Evolutionary conservation across 1,140 invertebrate species (phyloP).

Genomic region (Lethocerus indicus): DNA sequence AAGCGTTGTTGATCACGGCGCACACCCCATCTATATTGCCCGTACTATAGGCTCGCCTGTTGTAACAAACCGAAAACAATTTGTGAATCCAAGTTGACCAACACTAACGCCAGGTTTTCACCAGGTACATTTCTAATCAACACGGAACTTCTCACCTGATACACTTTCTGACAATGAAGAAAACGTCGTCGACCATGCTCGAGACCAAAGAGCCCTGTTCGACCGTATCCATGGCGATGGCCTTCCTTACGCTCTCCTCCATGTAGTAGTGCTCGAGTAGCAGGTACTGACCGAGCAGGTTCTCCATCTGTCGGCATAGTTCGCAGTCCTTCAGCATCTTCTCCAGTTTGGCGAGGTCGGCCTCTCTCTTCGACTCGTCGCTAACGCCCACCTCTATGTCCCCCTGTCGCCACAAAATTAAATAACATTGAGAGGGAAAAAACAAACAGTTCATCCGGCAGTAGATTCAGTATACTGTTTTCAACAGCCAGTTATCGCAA

Average conservation of each 20-base stretch:
- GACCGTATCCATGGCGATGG: constrained; percentile 64
- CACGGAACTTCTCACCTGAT: constrained; percentile 58
- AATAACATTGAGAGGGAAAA: too few species aligned
- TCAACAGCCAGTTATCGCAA: too few species aligned
- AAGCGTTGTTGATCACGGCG: constrained; percentile 90
- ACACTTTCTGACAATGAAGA: constrained; percentile 94
- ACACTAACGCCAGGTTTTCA: too few species aligned
- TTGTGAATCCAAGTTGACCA: too few species aligned
- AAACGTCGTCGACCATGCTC: constrained; percentile 93
- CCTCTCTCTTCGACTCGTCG: not conserved
- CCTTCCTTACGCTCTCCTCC: constrained; percentile 89
- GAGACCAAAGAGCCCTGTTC: constrained; percentile 56
- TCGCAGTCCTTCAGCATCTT: constrained; percentile 56
- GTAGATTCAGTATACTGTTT: too few species aligned
- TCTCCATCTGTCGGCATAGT: constrained; percentile 70
- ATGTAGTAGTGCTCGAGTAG: constrained; percentile 91
- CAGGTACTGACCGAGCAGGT: constrained; percentile 78
- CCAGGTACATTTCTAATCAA: too few species aligned
- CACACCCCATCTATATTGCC: constrained; percentile 90
- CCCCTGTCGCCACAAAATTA: too few species aligned
- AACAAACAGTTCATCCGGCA: too few species aligned
- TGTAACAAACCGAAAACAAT: too few species aligned
- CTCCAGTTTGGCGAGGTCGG: constrained; percentile 37
- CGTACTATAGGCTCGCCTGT: constrained; percentile 69
- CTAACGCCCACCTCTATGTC: too few species aligned